Evolutionary conservation across 2,113 vertebrate genomes (phyloP).

Genomic region (Turdus rufiventris): DNA sequence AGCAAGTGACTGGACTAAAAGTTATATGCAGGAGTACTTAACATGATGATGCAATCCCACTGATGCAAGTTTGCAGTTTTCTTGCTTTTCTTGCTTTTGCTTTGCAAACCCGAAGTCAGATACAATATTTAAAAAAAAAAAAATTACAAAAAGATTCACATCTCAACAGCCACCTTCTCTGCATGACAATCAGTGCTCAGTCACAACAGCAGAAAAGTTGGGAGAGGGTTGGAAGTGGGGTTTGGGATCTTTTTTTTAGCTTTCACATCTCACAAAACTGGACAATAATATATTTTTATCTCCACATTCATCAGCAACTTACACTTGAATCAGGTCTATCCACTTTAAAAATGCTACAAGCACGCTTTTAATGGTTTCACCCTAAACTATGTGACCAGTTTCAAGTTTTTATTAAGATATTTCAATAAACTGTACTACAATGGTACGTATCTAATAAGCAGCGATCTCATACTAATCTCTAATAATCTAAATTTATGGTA

Average conservation of each 20-base stretch:
- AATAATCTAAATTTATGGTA: background rate
- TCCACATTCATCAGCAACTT: background rate
- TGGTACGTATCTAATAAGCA: background rate
- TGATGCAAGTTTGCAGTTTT: conserved; percentile 85
- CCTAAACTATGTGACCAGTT: background rate
- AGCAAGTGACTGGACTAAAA: background rate
- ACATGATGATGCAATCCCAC: no score
- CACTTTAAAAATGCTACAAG: background rate
- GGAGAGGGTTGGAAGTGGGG: background rate
- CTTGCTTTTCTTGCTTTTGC: conserved; percentile 89
- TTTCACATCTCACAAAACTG: background rate
- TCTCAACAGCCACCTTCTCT: background rate
- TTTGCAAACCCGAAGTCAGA: conserved; percentile 91
- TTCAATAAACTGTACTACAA: background rate
- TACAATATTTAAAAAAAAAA: conserved; percentile 32
- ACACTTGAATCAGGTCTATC: background rate
- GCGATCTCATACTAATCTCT: background rate
- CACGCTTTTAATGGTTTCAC: background rate
- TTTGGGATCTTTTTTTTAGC: background rate
- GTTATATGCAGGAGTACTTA: conserved; percentile 59
- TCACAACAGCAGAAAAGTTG: background rate
- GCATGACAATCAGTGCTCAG: background rate
- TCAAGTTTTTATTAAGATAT: background rate
- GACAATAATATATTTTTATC: background rate
- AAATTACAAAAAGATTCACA: background rate